Evolutionary conservation across 1,140 invertebrate species (phyloP), one percentile per base, ranked within the genome.

Genomic region (Penaeus indicus): DNA sequence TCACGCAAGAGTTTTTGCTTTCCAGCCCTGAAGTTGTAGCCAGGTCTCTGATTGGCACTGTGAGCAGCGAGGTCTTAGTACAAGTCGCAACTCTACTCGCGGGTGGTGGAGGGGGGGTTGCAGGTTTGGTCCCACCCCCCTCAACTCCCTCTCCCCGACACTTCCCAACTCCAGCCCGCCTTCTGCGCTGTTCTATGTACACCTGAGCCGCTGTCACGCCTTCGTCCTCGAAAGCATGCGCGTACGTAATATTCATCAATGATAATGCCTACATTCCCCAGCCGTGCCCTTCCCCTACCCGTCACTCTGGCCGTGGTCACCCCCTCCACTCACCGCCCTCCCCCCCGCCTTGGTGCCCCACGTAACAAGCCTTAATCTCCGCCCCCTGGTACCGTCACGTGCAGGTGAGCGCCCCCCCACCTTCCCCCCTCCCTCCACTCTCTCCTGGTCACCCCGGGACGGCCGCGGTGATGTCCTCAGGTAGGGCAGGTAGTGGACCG

Each of bases 401-500:
- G 85, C 85, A 67, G 77, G 22, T 27, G 62, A 27, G 75, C 75
- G 22, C n/a, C 85, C 77, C 63, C 72, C n/a, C 84, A 38, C 63
- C n/a, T 54, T n/a, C 85, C 77, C 72, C n/a, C 84, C 77, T 38
- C n/a, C 32, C 85, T 63, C 63, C n/a, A 54, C n/a, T 77, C 77
- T 54, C n/a, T 27, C 78, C 38, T 64, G 63, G 32, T 63, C 32
- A 80, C 25, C 62, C 42, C 60, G 38, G 62, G 62, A 27, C 61
- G 38, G 42, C 38, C 63, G 67, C 64, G 63, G 63, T 77, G 84
- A 83, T 88, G 86, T 88, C 86, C 86, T 84, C 80, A 83, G 86
- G 86, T 88, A 83, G 86, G 86, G 86, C 86, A 88, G 86, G 86
- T 88, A 84, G 86, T 88, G 86, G 85, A 87, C 85, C 85, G 85